Base-by-base conservation (phyloP, 2,113 vertebrate species). In the Cheirogaleus medius region DNA sequence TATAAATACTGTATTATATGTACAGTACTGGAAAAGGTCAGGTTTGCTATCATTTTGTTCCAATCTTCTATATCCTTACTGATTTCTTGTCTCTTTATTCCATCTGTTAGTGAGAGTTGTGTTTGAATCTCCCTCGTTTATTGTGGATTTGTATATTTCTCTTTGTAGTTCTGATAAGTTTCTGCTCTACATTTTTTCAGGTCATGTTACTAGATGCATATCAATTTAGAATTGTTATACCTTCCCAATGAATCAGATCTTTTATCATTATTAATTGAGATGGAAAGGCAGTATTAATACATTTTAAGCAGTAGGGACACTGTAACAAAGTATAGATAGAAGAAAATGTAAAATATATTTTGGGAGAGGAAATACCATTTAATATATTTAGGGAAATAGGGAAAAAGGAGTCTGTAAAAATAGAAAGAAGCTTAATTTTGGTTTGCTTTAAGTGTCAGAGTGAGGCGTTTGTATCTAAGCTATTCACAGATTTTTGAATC, bases 21-120 rank as follows among this genome's bases (percentile, higher is more conserved):
- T 82, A n/a, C n/a, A n/a, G 15, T 68, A 91, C 60, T 91, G 15
- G 52, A 92, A 94, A 92, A 87, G 63, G 71, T 87, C 66, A 94
- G 18, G 4, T 90, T 92, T 92, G 74, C 76, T 77, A 42, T 58
- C n/a, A 56, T 66, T 18, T 87, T 88, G 68, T 82, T 94, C n/a
- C 39, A 88, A 47, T 76, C 73, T 90, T 92, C 34, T 84, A 15
- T 69, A 39, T 93, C 37, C 1, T 88, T 68, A 86, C 8, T 86
- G 77, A 95, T 71, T 66, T 95, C 39, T 37, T 77, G 17, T 83
- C 32, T 96, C 13, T 90, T 91, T 82, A 60, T 27, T 63, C 13
- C 34, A 37, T 76, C 17, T 49, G 18, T 63, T 73, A 39, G 14
- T 76, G 25, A 88, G 11, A 91, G 29, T 58, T 84, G 2, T 73